phyloP scores from a whole-genome alignment of 2,797 vertebrate genomes.

The Synanceia verrucosa region DNA sequence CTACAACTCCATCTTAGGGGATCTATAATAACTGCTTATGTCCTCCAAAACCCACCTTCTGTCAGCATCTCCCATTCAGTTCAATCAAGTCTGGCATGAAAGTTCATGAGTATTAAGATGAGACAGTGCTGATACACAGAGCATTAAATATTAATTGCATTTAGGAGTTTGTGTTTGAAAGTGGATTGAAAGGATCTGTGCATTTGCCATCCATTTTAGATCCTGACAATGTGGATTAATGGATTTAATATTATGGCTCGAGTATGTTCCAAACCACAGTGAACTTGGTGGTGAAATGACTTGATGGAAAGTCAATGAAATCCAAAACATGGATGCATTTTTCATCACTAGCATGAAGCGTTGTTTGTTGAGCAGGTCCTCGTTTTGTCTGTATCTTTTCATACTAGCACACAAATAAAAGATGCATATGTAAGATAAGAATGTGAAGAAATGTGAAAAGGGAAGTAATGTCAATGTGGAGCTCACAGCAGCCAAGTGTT shows the following conservation, averaged over 20 bases:
- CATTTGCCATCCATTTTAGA: background rate
- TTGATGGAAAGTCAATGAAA: too few relatives aligned
- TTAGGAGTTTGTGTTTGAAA: background rate
- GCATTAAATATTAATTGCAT: background rate
- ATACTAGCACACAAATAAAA: background rate
- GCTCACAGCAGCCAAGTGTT: too few relatives aligned
- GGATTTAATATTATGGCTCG: too few relatives aligned
- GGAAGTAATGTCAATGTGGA: too few relatives aligned
- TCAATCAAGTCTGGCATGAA: background rate
- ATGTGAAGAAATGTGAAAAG: fast-evolving
- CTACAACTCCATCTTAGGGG: constrained; percentile 34
- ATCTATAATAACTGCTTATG: constrained; percentile 23
- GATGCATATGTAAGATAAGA: background rate
- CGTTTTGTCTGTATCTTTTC: background rate
- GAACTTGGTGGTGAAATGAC: too few relatives aligned
- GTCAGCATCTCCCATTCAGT: background rate
- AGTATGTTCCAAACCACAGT: background rate
- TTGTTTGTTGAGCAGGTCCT: background rate
- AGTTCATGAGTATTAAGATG: background rate
- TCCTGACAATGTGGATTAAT: background rate
- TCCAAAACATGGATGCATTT: background rate
- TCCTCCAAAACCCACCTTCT: constrained; percentile 1
- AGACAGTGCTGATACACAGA: background rate
- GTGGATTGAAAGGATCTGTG: too few relatives aligned
- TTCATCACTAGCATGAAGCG: fast-evolving